phyloP scores from a whole-genome alignment of 2,113 vertebrate genomes.

The Sylvia atricapilla region DNA sequence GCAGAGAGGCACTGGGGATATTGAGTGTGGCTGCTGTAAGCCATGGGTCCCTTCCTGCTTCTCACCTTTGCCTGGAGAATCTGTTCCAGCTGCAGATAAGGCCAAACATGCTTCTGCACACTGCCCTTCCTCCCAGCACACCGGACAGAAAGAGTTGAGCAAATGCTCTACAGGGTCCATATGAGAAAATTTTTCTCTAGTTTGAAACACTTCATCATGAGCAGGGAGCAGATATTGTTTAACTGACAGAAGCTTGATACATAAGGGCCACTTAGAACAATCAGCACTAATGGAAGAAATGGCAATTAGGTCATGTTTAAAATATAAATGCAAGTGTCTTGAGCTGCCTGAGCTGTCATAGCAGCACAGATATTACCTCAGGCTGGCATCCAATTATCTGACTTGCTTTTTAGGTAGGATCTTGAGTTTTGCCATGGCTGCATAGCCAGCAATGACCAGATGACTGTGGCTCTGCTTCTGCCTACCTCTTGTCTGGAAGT shows the following conservation, averaged over 20 bases:
- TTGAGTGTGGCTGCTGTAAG: background rate
- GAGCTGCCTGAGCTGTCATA: background rate
- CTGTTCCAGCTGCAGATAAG: background rate
- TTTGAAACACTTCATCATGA: background rate
- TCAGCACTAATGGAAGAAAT: background rate
- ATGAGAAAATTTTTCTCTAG: background rate
- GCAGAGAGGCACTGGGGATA: background rate
- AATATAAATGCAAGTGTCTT: background rate
- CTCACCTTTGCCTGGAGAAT: background rate
- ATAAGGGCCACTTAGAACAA: background rate
- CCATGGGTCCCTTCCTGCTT: background rate
- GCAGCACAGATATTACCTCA: background rate
- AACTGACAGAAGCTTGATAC: background rate
- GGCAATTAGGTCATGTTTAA: background rate
- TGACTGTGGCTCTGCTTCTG: background rate
- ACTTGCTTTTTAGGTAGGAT: background rate
- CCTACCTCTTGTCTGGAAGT: background rate
- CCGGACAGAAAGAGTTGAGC: background rate
- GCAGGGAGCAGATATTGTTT: background rate
- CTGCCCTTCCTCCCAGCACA: background rate
- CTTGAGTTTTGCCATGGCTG: background rate
- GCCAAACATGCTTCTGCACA: background rate
- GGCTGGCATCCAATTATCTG: background rate
- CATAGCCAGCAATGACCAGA: background rate
- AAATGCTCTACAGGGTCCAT: background rate